Evolutionary conservation across 2,797 vertebrate genomes (phyloP).

Genomic region (Diplodus puntazzo): DNA sequence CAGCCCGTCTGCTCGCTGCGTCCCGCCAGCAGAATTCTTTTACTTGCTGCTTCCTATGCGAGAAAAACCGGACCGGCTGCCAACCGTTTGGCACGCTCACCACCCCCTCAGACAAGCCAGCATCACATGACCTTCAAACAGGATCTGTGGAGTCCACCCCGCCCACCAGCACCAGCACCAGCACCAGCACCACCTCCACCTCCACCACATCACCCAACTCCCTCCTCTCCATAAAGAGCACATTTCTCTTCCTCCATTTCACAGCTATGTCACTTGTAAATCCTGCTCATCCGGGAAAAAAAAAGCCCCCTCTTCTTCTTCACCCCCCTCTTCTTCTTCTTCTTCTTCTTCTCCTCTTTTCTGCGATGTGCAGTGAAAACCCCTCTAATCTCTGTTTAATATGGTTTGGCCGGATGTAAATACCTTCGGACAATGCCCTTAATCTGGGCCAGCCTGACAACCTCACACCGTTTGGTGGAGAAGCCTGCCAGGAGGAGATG

Average conservation of each 20-base stretch:
- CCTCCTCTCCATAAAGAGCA: slow-evolving; percentile 61
- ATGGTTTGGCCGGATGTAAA: slow-evolving; percentile 90
- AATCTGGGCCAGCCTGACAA: slow-evolving; percentile 88
- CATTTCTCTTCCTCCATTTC: slow-evolving; percentile 85
- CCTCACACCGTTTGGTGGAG: slow-evolving; percentile 68
- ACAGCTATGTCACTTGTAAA: slow-evolving; percentile 82
- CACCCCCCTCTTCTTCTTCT: slow-evolving; percentile 3
- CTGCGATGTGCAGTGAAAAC: slow-evolving; percentile 62
- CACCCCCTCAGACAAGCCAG: slow-evolving; percentile 61
- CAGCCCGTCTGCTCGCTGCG: slow-evolving; percentile 50
- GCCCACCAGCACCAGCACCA: slow-evolving; percentile 19
- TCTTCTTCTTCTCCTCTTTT: slow-evolving; percentile 21
- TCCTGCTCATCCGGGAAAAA: slow-evolving; percentile 69
- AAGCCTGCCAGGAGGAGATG: slow-evolving; percentile 67
- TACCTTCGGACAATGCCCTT: slow-evolving; percentile 86
- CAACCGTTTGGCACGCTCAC: slow-evolving; percentile 70
- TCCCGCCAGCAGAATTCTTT: slow-evolving; percentile 69
- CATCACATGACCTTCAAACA: slow-evolving; percentile 86
- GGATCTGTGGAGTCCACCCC: slow-evolving; percentile 50
- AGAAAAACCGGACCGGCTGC: slow-evolving; percentile 57
- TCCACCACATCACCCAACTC: slow-evolving; percentile 4
- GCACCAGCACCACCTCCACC: slow-evolving; percentile 16
- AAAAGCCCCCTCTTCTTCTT: slow-evolving; percentile 60
- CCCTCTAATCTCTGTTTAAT: slow-evolving; percentile 90
- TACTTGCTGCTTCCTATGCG: slow-evolving; percentile 65